Evolutionary conservation across 2,113 vertebrate genomes (phyloP).

Genomic region (Seriola aureovittata): DNA sequence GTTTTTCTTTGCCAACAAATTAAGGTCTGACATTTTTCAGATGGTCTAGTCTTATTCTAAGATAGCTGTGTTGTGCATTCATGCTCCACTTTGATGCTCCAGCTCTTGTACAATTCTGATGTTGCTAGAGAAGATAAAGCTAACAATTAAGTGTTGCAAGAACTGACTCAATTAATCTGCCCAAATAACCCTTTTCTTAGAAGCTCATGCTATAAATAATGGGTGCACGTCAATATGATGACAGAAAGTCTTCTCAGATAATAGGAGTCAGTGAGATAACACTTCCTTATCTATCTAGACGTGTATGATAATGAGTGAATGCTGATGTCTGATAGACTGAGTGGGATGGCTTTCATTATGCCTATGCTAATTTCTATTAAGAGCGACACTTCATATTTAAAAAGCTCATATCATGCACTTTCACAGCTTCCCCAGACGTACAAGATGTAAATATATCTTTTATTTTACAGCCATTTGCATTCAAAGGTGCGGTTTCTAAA

Average conservation of each 20-base stretch:
- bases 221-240: not conserved
- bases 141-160: not conserved
- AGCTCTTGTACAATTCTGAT: not conserved
- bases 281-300: constrained; percentile 84
- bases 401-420: constrained; percentile 34
- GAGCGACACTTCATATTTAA: constrained; percentile 29
- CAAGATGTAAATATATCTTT: constrained; percentile 36
- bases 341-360: constrained; percentile 27
- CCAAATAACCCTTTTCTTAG: constrained; percentile 13
- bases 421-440: constrained; percentile 21
- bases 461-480: constrained; percentile 63
- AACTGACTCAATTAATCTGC: constrained; percentile 1
- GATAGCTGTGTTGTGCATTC: not conserved
- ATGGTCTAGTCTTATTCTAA: not conserved
- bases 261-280: constrained; percentile 88
- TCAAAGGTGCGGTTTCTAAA: constrained; percentile 57
- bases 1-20: not conserved
- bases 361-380: constrained; percentile 37
- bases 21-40: not conserved
- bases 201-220: constrained; percentile 22
- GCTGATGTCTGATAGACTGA: constrained; percentile 86
- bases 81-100: not conserved
- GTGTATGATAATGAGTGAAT: constrained; percentile 89
- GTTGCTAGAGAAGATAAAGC: not conserved
- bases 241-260: constrained; percentile 78